Conservation (phyloP, 2,113 vertebrate species). For the Indicator indicator region DNA sequence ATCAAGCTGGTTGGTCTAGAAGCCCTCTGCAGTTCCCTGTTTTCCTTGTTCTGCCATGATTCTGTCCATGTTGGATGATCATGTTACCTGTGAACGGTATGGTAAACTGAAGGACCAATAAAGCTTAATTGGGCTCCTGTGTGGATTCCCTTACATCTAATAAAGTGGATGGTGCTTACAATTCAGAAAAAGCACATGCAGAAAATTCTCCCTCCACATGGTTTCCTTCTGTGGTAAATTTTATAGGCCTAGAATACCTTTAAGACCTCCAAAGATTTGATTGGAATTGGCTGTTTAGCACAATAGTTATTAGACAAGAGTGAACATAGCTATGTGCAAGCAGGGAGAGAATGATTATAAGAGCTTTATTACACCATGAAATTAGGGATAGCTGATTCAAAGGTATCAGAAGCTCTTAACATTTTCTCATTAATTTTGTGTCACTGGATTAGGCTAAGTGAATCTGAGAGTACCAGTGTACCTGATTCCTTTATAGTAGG, state of each 20-base stretch:
- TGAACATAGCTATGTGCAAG: background rate
- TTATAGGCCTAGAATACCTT: background rate
- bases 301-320: background rate
- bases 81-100: background rate
- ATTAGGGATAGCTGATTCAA: background rate
- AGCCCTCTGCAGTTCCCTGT: background rate
- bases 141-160: background rate
- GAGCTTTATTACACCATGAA: background rate
- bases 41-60: background rate
- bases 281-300: background rate
- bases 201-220: background rate
- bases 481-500: background rate
- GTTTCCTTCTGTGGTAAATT: background rate
- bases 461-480: background rate
- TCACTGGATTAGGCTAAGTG: background rate
- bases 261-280: background rate
- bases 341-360: background rate
- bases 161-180: background rate
- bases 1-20: background rate
- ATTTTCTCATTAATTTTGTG: background rate
- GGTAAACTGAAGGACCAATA: background rate
- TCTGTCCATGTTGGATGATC: background rate
- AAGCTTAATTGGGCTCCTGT: background rate
- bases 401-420: background rate
- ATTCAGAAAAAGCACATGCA: background rate